Conservation (phyloP, 2,888 invertebrate genomes). For the Hetaerina titia region DNA sequence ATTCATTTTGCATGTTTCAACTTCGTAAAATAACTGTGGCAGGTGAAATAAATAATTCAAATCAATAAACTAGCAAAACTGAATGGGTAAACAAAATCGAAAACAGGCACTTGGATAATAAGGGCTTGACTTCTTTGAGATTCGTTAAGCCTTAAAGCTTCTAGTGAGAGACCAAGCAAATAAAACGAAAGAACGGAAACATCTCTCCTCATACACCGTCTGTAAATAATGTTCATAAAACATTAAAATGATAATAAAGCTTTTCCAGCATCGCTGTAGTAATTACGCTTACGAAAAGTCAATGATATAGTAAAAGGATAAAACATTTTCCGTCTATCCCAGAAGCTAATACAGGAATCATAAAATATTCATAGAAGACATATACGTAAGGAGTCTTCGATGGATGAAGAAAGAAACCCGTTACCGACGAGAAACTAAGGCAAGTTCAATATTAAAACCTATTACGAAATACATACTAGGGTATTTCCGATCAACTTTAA, state of each 20-base stretch:
- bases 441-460: background rate
- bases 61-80: background rate
- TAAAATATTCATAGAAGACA: background rate
- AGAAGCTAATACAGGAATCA: background rate
- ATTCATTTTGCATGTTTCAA: too few species aligned
- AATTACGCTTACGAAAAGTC: background rate
- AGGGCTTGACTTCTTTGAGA: background rate
- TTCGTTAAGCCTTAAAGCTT: background rate
- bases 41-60: too few species aligned
- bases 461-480: background rate
- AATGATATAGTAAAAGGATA: background rate
- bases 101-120: background rate
- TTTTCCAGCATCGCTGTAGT: background rate
- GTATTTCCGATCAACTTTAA: background rate
- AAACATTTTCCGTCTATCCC: background rate
- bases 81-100: background rate
- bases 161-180: background rate
- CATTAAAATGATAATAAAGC: background rate
- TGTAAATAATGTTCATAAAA: background rate
- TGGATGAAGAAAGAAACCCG: background rate
- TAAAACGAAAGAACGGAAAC: background rate
- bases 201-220: background rate
- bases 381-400: background rate
- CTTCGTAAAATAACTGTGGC: too few species aligned
- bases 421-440: background rate